A percentile compares a stretch with the other conserved stretches of the same genome.
Evolutionary conservation across 2,797 vertebrate genomes (phyloP).

Genomic region (Pteropus rufus): DNA sequence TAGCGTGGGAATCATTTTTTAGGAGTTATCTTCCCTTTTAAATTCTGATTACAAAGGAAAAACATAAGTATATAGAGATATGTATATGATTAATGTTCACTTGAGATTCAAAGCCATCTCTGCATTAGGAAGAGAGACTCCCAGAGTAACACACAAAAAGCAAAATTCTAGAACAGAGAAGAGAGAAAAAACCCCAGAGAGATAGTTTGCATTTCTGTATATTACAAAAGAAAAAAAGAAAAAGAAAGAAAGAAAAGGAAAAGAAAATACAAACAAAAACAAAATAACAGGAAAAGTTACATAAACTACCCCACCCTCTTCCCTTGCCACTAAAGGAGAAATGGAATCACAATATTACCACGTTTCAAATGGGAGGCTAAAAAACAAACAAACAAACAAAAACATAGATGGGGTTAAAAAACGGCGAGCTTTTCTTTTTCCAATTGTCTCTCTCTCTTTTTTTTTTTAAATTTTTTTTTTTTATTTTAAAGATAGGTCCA

Average conservation of each 20-base stretch:
- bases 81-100: constrained; percentile 72
- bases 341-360: constrained; percentile 87
- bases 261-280: constrained; percentile 75
- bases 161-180: constrained; percentile 84
- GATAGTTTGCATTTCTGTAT: constrained; percentile 85
- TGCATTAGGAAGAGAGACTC: constrained; percentile 65
- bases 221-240: constrained; percentile 70
- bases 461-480: background rate
- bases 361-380: constrained; percentile 87
- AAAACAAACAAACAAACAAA: constrained; percentile 83
- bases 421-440: background rate
- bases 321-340: constrained; percentile 83
- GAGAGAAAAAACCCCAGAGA: constrained; percentile 61
- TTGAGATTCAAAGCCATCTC: constrained; percentile 73
- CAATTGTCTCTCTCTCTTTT: constrained; percentile 37
- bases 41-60: constrained; percentile 78
- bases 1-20: background rate
- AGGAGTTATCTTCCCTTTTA: constrained; percentile 86
- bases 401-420: constrained; percentile 87
- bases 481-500: constrained; percentile 1
- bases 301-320: constrained; percentile 77
- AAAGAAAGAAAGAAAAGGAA: constrained; percentile 50
- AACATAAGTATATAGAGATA: constrained; percentile 68
- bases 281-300: constrained; percentile 73
- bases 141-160: constrained; percentile 84